Evolutionary conservation across 2,113 vertebrate genomes (phyloP).

Genomic region (Harpagus bidentatus): DNA sequence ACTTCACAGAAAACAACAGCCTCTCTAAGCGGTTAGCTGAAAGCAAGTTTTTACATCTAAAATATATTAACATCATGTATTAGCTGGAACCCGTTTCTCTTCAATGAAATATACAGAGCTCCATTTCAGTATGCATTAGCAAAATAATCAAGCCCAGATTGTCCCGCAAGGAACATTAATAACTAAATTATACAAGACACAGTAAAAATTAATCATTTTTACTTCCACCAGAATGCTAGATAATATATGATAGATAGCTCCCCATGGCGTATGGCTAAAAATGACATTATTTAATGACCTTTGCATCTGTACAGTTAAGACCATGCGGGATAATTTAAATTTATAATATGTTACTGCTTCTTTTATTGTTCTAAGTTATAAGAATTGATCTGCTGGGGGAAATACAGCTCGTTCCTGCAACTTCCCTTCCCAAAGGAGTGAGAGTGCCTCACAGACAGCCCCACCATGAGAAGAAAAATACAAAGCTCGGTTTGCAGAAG

Average conservation of each 20-base stretch:
- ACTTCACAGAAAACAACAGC: neutral
- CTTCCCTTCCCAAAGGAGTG: neutral
- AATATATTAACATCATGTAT: too few relatives aligned
- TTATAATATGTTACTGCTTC: neutral
- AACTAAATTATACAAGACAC: neutral
- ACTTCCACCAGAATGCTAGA: neutral
- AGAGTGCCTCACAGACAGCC: neutral
- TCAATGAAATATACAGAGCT: neutral
- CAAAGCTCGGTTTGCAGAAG: too few relatives aligned
- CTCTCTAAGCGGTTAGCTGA: neutral
- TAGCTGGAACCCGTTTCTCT: neutral
- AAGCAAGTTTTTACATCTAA: neutral
- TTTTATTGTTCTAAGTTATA: neutral
- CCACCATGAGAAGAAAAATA: neutral
- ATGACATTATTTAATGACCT: conserved; percentile 2
- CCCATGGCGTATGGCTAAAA: neutral
- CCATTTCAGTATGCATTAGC: neutral
- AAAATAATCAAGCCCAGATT: neutral
- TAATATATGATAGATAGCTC: neutral
- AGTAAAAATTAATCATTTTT: conserved; percentile 18
- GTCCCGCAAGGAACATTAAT: neutral
- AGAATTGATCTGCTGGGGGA: neutral
- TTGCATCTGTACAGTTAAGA: neutral
- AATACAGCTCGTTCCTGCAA: neutral
- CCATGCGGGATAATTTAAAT: neutral